A percentile compares a stretch with the other conserved stretches of the same genome.
These are phyloP conservation scores for Clamator glandarius DNA, from an alignment of 2,797 vertebrate genomes.

Conservation along the genomic window DNA sequence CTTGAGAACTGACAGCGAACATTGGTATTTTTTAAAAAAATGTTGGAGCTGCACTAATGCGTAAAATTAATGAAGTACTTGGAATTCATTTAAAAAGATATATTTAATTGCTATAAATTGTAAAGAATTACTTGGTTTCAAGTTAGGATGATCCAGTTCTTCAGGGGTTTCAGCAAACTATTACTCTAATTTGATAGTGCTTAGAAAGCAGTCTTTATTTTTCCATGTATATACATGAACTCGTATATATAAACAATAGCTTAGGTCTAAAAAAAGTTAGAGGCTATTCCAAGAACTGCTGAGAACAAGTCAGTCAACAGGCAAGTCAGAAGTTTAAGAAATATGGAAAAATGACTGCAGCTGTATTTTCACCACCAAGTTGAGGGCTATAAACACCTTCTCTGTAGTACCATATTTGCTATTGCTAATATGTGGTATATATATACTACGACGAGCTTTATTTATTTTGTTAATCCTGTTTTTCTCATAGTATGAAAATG, in stretches of 20 bases:
- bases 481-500: not conserved
- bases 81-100: not conserved
- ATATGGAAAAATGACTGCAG: not conserved
- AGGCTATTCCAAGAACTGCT: not conserved
- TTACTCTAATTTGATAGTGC: not conserved
- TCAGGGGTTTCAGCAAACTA: not conserved
- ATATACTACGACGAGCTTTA: not conserved
- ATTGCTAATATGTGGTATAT: not conserved
- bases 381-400: not conserved
- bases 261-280: not conserved
- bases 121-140: not conserved
- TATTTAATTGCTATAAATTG: not conserved
- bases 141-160: not conserved
- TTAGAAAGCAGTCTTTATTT: not conserved
- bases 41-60: not conserved
- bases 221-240: not conserved
- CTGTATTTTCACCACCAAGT: not conserved
- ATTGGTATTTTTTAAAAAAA: not conserved
- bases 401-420: not conserved
- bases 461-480: not conserved
- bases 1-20: not conserved
- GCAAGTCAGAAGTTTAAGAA: slow-evolving; percentile 1
- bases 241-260: not conserved
- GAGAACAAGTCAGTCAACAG: not conserved
- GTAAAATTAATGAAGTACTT: not conserved